Base-by-base conservation (phyloP, 2,888 invertebrate genomes). In the Auanema freiburgensis region DNA sequence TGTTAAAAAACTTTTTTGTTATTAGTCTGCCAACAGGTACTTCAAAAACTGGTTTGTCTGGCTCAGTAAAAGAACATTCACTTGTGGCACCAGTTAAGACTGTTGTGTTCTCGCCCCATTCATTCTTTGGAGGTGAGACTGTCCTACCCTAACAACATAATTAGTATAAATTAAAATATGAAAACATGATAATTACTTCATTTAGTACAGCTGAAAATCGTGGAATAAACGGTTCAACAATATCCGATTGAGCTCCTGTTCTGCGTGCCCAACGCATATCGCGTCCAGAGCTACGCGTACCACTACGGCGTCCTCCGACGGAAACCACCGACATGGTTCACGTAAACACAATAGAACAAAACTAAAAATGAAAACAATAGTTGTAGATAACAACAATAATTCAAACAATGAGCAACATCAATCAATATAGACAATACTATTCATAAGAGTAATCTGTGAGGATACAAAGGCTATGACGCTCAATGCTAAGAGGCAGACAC, bases 51-150 rank as follows among this genome's bases (percentile, higher is more conserved):
- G 71, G 57, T 60, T 76, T 74, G 16, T 41, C 59, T 46, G 74
- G 78, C 41, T 65, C 70, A 23, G 60, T 67, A 63, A 70, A 82
- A 1, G 79, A 79, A 55, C 68, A 68, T 50, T 81, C 81, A 16
- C 75, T 76, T n/a, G 79, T 79, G 61, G 74, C 72, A 24, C 78
- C 80, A 42, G 80, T 81, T 24, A 81, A 53, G 8, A 82, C 79
- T 12, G 81, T 81, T 8, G 81, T 81, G 56, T 78, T 81, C 57
- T 81, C 81, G 3, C 65, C 79, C 77, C 79, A 78, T 55, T 80
- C 72, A 49, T 78, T 79, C 55, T 71, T 69, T 11, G 66, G 66
- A 41, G 73, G 52, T 11, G 54, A 59, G 2, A 69, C 50, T 46
- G 72, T 74, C 41, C 69, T 64, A 42, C 74, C 76, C 72, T 72